Base-by-base conservation (phyloP, 2,797 vertebrate genomes). In the Chiroxiphia lanceolata region DNA sequence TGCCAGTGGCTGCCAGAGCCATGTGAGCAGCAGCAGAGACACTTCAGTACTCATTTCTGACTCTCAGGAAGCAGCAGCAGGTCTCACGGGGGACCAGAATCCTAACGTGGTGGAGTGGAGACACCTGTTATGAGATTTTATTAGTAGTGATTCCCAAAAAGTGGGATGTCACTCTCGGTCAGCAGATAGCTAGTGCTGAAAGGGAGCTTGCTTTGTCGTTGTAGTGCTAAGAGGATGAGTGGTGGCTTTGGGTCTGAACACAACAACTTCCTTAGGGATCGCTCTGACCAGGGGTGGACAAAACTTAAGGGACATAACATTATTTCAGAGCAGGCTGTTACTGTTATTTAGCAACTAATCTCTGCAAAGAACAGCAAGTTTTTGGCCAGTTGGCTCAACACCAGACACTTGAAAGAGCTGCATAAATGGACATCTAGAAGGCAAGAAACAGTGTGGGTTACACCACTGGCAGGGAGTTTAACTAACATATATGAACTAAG, bases 21-120 rank as follows among this genome's bases (percentile, higher is more conserved):
- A 25, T 0, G 4, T 4, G 4, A 70, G 61, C 50, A 47, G 42
- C 9, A 0, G 29, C 13, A 10, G 22, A 63, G n/a, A n/a, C 57
- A 22, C 48, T 56, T 83, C 53, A 57, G 16, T 8, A 8, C 34
- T 90, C 65, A 21, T 53, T 93, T 82, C 44, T 3, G 2, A 54
- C 47, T 59, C 56, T 89, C 44, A 63, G 42, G 92, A 89, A 75
- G 70, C 54, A 82, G 31, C 67, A 74, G 23, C 8, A 11, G 36
- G 15, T 87, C 81, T 80, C 91, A 31, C 0, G 0, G 44, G 81
- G 47, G 19, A 80, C 17, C 15, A 3, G 4, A 56, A 56, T 51
- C 25, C 93, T 76, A 6, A 29, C 33, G 1, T 16, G 3, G 59
- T 63, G 51, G 45, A 90, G 81, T 36, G 65, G 48, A 87, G 63